Base-by-base conservation (phyloP, 2,888 invertebrate genomes). In the Pyrochroa serraticornis region DNA sequence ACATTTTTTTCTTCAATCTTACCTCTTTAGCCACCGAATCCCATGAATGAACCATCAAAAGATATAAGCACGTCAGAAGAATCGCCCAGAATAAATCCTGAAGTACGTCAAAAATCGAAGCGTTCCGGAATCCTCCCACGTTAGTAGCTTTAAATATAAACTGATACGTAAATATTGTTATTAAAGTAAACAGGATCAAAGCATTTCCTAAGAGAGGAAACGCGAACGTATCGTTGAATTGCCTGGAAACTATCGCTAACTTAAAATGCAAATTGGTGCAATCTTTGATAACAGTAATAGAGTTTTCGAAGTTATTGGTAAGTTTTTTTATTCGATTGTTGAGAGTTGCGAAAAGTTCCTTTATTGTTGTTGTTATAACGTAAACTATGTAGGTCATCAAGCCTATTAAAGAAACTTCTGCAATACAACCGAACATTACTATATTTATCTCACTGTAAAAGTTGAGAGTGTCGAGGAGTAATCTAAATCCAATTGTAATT, bases 131-230 rank as follows among this genome's bases (percentile, higher is more conserved):
- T 2, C 30, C 30, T 6, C 7, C n/a, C 43, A 14, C 7, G n/a
- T 43, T 7, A 2, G 2, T 12, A 3, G 39, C 39, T 39, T 34
- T 7, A 39, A 7, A 9, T 7, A 36, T 9, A 5, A 36, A 7
- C 9, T 35, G 22, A 35, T 51, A 43, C 2, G 43, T 36, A 30
- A 14, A 9, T 9, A 51, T 6, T 31, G 34, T 35, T 1, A 34
- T 51, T n/a, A 51, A 22, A 12, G 35, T 7, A 12, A 51, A 43
- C 8, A 12, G 12, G 1, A 43, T 12, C 6, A 51, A 12, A 2
- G 42, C 30, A 34, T 54, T 54, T 34, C 42, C 54, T n/a, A 54
- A 9, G 12, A 47, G 7, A 2, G 54, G 47, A 22, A 54, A n/a
- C 3, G 47, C n/a, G 38, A 54, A 54, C 5, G 31, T 7, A 6